Evolutionary conservation across 2,113 vertebrate genomes (phyloP).

Genomic region (Calypte anna): DNA sequence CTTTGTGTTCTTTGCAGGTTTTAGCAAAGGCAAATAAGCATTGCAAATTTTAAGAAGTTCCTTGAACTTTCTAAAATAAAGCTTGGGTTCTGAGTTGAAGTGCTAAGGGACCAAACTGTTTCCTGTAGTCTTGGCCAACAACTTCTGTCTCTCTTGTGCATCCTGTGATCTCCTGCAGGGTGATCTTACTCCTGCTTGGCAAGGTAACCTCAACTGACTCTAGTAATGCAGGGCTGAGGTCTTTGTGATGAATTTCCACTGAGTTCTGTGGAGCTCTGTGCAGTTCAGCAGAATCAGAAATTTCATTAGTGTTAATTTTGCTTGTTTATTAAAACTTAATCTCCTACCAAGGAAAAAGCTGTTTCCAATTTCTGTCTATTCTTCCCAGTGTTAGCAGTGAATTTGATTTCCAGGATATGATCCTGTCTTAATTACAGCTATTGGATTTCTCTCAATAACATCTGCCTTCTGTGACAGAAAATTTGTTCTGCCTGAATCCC

Average conservation of each 20-base stretch:
- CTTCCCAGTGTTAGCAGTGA: background rate
- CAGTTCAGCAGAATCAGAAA: background rate
- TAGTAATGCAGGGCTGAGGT: background rate
- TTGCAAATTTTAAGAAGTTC: background rate
- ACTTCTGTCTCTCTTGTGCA: background rate
- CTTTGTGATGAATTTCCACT: background rate
- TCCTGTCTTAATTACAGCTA: background rate
- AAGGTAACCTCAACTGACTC: accelerated
- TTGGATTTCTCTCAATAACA: background rate
- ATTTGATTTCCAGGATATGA: background rate
- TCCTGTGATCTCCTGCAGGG: background rate
- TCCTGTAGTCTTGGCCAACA: background rate
- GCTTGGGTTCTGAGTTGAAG: background rate
- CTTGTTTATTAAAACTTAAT: background rate
- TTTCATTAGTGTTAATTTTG: background rate
- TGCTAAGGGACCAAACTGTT: background rate
- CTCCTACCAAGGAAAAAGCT: background rate
- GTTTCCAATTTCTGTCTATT: background rate
- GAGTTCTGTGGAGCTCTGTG: background rate
- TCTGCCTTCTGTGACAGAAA: background rate
- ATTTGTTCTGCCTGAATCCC: background rate
- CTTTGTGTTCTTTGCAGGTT: background rate
- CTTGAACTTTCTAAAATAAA: background rate
- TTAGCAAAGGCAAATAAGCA: background rate
- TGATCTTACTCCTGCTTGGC: background rate